Percentiles rank a stretch among this genome's conserved stretches.
phyloP scores from a whole-genome alignment of 2,113 vertebrate genomes.

The Chauna torquata region DNA sequence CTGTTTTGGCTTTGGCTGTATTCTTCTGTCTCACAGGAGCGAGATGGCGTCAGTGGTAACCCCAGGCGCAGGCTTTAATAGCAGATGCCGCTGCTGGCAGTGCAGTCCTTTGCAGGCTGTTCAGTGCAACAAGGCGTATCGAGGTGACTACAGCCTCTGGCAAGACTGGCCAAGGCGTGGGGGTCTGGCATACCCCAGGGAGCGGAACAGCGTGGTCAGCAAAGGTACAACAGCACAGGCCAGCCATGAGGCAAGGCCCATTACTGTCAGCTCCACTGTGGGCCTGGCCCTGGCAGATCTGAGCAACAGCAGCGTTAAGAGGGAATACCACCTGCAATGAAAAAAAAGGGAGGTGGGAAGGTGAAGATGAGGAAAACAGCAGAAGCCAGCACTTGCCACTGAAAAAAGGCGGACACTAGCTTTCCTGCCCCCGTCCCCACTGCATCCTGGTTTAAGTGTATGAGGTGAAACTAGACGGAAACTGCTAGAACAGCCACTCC shows the following conservation, averaged over 20 bases:
- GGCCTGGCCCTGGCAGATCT: neutral
- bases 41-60: neutral
- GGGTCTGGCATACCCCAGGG: neutral
- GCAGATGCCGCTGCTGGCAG: neutral
- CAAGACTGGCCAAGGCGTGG: neutral
- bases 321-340: neutral
- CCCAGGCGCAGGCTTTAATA: neutral
- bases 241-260: too few species aligned
- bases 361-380: neutral
- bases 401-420: neutral
- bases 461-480: neutral
- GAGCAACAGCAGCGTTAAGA: neutral
- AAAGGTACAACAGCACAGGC: neutral
- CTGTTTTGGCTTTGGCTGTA: neutral
- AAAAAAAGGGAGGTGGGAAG: neutral
- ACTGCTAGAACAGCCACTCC: neutral
- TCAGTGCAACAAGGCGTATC: too few species aligned
- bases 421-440: neutral
- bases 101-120: fast-evolving
- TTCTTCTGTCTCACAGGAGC: neutral
- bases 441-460: neutral
- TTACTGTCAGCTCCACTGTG: fast-evolving
- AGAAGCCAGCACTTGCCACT: neutral
- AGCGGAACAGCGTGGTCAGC: neutral
- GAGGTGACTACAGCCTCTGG: neutral